phyloP scores from a whole-genome alignment of 64 coral and sea anemone genomes.

The Pachyseris speciosa region DNA sequence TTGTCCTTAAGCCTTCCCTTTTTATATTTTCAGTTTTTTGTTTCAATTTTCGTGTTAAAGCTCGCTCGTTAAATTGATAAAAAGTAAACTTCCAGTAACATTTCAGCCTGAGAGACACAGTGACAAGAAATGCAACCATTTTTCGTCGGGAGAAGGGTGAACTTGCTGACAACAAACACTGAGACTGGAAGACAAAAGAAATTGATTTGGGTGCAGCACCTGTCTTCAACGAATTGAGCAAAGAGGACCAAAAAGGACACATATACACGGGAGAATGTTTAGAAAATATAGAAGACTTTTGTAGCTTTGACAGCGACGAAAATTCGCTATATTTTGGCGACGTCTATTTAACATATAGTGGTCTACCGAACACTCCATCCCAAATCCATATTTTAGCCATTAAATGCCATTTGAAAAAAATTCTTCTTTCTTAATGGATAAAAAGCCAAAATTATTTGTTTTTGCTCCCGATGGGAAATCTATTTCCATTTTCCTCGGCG shows the following conservation, averaged over 20 bases:
- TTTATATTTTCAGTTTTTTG: background rate
- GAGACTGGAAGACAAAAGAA: background rate
- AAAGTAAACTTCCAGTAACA: background rate
- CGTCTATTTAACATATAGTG: background rate
- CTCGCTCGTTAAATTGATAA: background rate
- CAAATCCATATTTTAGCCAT: conserved; percentile 24
- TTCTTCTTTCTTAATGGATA: conserved; percentile 6
- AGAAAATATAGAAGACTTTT: background rate
- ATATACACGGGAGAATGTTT: background rate
- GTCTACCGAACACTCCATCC: background rate
- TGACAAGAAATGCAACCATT: background rate
- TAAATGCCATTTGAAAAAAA: conserved; percentile 43
- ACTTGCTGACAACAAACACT: background rate
- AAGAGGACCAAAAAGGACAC: background rate
- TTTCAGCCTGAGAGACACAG: background rate
- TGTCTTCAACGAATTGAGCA: background rate
- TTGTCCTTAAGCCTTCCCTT: background rate
- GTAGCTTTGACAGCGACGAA: background rate
- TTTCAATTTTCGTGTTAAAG: background rate
- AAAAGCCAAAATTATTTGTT: conserved; percentile 11
- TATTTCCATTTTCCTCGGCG: background rate
- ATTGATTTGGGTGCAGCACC: background rate
- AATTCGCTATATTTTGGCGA: background rate
- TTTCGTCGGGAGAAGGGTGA: background rate
- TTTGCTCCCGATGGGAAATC: background rate